Conservation (phyloP, 2,113 vertebrate genomes). For the Pavo muticus region DNA sequence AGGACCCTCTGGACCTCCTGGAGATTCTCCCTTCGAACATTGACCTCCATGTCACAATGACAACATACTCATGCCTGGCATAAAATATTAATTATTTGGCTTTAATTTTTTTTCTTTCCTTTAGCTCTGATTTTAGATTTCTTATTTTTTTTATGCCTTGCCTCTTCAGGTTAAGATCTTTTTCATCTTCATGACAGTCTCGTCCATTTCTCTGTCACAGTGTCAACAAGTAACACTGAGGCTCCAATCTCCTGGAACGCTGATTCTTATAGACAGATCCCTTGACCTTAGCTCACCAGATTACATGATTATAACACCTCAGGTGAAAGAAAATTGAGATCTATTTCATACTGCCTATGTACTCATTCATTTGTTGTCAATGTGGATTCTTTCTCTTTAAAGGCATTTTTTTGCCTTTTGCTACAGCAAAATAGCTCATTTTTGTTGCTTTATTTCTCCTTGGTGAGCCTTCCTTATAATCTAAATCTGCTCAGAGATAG, state of each 20-base stretch:
- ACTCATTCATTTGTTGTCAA: neutral
- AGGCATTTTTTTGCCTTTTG: neutral
- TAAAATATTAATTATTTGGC: conserved; percentile 43
- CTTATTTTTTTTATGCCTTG: conserved; percentile 40
- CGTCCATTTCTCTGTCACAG: conserved; percentile 14
- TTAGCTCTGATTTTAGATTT: conserved; percentile 18
- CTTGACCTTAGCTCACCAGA: neutral
- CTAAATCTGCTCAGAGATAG: neutral
- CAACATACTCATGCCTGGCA: neutral
- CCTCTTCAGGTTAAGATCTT: conserved; percentile 57
- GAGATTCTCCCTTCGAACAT: neutral
- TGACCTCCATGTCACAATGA: neutral
- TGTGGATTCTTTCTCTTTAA: neutral
- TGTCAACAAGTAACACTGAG: neutral
- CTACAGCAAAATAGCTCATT: neutral
- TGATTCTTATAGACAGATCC: conserved; percentile 48
- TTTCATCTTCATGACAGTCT: conserved; percentile 41
- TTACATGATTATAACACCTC: neutral
- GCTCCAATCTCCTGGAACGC: neutral
- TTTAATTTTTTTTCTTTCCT: conserved; percentile 46
- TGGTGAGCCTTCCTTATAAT: neutral
- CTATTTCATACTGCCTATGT: neutral
- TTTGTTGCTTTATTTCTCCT: neutral
- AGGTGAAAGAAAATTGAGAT: conserved; percentile 32
- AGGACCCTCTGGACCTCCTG: neutral